Conservation (phyloP, 2,113 vertebrate species). For the Myotis brandtii region DNA sequence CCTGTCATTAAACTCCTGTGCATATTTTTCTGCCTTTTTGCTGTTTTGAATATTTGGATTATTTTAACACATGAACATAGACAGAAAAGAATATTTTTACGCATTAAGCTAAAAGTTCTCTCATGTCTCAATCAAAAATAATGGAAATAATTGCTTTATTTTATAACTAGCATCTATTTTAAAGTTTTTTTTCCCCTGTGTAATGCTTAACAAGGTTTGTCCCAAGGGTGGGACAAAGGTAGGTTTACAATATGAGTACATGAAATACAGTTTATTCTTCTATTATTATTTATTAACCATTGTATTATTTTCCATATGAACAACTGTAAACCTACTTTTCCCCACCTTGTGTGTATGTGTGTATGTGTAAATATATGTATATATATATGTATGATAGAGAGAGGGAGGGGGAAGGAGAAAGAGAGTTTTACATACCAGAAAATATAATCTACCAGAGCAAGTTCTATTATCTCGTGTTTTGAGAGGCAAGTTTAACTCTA, state of each 20-base stretch:
- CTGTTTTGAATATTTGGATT: neutral
- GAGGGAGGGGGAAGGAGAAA: no score
- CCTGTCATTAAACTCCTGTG: neutral
- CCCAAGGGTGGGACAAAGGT: neutral
- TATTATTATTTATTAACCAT: neutral
- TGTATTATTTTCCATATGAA: neutral
- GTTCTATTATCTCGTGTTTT: conserved; percentile 27
- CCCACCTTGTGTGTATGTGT: neutral
- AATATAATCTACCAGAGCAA: neutral
- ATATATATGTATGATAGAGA: no score
- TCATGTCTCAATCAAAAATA: neutral
- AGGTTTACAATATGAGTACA: neutral
- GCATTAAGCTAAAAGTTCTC: neutral
- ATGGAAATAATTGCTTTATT: conserved; percentile 13
- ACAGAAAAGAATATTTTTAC: neutral
- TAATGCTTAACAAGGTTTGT: neutral
- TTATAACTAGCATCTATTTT: neutral
- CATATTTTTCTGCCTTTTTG: neutral
- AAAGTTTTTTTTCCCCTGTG: neutral
- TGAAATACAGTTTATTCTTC: neutral
- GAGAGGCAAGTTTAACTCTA: conserved; percentile 48
- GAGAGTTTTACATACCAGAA: neutral
- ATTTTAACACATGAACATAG: neutral
- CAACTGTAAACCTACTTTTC: neutral
- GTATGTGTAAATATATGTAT: no score